Base-by-base conservation (phyloP, 2,113 vertebrate species). In the Pygoscelis antarcticus region DNA sequence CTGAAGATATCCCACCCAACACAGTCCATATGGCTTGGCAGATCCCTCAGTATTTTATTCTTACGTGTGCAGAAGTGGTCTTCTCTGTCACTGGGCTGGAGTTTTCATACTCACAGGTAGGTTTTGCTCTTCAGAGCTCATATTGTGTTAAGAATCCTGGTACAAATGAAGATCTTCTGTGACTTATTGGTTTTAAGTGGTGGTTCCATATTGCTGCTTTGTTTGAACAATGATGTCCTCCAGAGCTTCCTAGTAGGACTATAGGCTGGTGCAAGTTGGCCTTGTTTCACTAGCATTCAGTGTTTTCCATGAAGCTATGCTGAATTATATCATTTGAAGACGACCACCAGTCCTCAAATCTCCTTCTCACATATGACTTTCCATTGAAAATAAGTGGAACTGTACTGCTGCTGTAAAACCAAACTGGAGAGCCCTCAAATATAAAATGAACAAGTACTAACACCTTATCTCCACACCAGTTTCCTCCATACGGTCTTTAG, bases 41-140 rank as follows among this genome's bases (percentile, higher is more conserved):
- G 96, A 99, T 99, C 82, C 99, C 99, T 6, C 99, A 99, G 97
- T 99, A 99, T 95, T 99, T 99, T 96, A 98, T 99, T 57, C 97
- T 99, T 9, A 99, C 99, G 3, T 98, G 97, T 49, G 99, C 98
- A 34, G 99, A 99, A 96, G 99, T 99, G 65, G 98, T 99, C 88
- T 99, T 99, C 97, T 99, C 99, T 9, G 98, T 99, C 76, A 99
- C 99, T 8, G 99, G 99, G n/a, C 83, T 99, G 93, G 99, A 99
- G 91, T 99, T 99, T 97, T 99, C 99, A 9, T 99, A 99, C 75
- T 99, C 99, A 49, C 99, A 99, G 99, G 99, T 99, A 98, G 38
- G 94, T 61, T 90, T 65, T 44, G 22, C 27, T 72, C 27, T 69
- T 75, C 30, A 30, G 36, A 57, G 4, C 13, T n/a, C 38, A 77